phyloP scores from a whole-genome alignment of 2,888 invertebrate species.

The Papilio gigon region DNA sequence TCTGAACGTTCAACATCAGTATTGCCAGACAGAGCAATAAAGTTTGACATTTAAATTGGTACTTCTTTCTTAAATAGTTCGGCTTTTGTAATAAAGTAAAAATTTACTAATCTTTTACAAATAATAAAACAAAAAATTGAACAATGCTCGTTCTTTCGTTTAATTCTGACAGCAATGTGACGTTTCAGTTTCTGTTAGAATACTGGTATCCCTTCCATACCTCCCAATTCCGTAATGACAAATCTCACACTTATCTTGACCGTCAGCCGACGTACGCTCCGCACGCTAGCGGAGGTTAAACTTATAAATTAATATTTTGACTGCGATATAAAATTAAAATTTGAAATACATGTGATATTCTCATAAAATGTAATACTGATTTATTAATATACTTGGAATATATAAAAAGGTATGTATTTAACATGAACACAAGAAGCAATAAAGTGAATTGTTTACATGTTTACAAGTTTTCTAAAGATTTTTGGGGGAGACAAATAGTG shows the following conservation, averaged over 20 bases:
- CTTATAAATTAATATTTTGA: conserved; percentile 29
- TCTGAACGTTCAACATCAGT: too few relatives aligned
- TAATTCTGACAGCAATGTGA: background rate
- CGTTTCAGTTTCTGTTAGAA: background rate
- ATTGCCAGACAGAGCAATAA: too few relatives aligned
- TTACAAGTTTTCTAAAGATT: conserved; percentile 45
- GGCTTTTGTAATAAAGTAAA: background rate
- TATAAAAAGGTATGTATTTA: conserved; percentile 46
- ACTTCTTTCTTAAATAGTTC: too few relatives aligned
- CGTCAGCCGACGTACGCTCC: background rate
- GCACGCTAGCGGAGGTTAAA: conserved; percentile 22
- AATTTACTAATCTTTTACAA: background rate
- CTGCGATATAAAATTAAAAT: conserved; percentile 31
- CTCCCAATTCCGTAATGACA: conserved; percentile 8
- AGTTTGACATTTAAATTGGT: too few relatives aligned
- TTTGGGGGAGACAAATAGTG: background rate
- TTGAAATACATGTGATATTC: background rate
- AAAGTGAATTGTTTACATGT: conserved; percentile 46
- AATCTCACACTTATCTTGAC: conserved; percentile 27
- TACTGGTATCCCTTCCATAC: background rate
- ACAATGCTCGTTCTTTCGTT: background rate
- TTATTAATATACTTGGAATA: conserved; percentile 5
- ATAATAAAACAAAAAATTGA: background rate
- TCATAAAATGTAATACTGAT: conserved; percentile 43
- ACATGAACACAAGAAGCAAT: conserved; percentile 33